Percentiles rank a stretch among this genome's conserved stretches.
phyloP scores from a whole-genome alignment of 2,888 invertebrate genomes.

The Steinernema scapterisci region DNA sequence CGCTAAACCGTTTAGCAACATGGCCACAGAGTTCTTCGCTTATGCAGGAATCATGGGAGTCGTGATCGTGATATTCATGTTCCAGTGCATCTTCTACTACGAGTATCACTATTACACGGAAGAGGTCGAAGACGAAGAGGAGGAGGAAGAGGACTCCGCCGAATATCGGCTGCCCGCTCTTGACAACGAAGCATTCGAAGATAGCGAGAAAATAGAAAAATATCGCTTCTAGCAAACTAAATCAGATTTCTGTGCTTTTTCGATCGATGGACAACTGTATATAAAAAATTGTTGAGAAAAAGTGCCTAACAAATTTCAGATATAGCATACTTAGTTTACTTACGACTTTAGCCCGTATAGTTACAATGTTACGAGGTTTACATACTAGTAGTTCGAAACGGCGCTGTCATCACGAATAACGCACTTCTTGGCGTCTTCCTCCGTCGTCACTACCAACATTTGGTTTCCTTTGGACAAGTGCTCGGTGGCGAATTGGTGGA shows the following conservation, averaged over 20 bases:
- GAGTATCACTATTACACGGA: slow-evolving; percentile 57
- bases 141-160: slow-evolving; percentile 39
- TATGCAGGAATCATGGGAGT: slow-evolving; percentile 76
- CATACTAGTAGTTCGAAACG: neutral
- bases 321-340: no score
- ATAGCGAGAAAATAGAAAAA: neutral
- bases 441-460: slow-evolving; percentile 37
- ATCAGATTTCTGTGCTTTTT: neutral
- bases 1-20: slow-evolving; percentile 53
- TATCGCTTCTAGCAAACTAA: neutral
- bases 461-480: slow-evolving; percentile 38
- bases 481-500: slow-evolving; percentile 40
- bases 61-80: slow-evolving; percentile 81
- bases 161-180: neutral
- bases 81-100: slow-evolving; percentile 81
- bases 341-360: neutral
- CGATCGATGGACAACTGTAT: neutral
- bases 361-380: no score
- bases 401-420: neutral
- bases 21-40: slow-evolving; percentile 58
- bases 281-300: neutral
- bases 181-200: slow-evolving; percentile 3
- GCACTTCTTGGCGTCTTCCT: slow-evolving; percentile 36
- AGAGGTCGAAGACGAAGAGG: slow-evolving; percentile 47
- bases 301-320: no score